These are phyloP conservation scores for Myotis yumanensis DNA, from an alignment of 2,113 vertebrate genomes.

Conservation along the genomic window DNA sequence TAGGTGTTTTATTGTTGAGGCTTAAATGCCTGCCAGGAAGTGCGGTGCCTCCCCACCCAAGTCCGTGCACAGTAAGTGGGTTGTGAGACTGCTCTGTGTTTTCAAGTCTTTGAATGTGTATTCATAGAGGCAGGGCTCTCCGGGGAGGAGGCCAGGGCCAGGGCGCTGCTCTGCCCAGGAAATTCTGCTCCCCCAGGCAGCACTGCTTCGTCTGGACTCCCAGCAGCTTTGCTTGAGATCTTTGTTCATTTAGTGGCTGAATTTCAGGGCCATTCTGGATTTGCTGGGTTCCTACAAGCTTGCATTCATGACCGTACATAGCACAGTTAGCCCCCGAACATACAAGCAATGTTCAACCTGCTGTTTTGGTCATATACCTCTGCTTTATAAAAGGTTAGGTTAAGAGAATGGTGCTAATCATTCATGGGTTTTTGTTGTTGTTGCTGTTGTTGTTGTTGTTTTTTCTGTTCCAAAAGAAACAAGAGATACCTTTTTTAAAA, in stretches of 20 bases:
- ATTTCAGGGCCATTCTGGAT: constrained; percentile 42
- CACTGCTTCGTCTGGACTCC: not conserved
- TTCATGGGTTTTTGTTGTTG: not conserved
- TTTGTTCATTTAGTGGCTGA: constrained; percentile 62
- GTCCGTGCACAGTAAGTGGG: not conserved
- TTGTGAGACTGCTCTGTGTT: constrained; percentile 44
- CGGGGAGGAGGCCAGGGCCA: constrained; percentile 46
- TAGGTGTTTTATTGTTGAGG: constrained; percentile 61
- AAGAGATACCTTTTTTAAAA: not conserved
- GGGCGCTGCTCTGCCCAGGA: constrained; percentile 49
- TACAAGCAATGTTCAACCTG: not conserved
- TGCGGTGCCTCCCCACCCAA: constrained; percentile 8
- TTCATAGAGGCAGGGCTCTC: not conserved
- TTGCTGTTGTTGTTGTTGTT: not conserved
- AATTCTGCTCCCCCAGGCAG: constrained; percentile 53
- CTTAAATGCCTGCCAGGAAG: constrained; percentile 55
- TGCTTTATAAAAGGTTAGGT: not conserved
- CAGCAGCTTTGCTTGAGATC: constrained; percentile 48
- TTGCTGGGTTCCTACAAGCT: constrained; percentile 8
- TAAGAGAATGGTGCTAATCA: not conserved
- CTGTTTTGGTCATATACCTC: not conserved
- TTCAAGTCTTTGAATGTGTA: not conserved
- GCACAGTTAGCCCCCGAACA: not conserved
- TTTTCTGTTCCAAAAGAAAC: constrained; percentile 17
- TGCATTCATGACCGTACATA: constrained; percentile 5